Evolutionary conservation across 2,797 vertebrate species (phyloP), one percentile per base, ranked within the genome.

Genomic region (Hybognathus amarus): DNA sequence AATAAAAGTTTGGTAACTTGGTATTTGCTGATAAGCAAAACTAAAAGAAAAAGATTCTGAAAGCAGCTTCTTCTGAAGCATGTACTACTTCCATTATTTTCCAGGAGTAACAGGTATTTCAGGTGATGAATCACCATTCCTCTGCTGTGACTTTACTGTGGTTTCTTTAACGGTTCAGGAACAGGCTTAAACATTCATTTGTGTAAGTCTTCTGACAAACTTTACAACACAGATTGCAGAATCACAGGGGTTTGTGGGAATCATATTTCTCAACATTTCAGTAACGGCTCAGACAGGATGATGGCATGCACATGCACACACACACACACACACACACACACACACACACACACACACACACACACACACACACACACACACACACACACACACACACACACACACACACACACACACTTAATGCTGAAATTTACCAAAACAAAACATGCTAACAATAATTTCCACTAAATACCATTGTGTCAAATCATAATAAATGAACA

Each of bases 201-300:
- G 22, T 47, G 22, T 30, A 30, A 24, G 40, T 12, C 4, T 52
- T 42, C 6, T 0, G n/a, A 40, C 17, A 12, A 50, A 33, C 2
- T 9, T 79, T 59, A 64, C 50, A 45, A 64, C 45, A 52, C 0
- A 22, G 24, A 71, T 18, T 47, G 8, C 68, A 24, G 4, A 40
- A 42, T 69, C 67, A 24, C 40, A 4, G 15, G 42, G 27, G 18
- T 36, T 74, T 74, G 47, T 36, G 47, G 27, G 47, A 54, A 33
- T 74, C 18, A 15, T 20, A 11, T 74, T 74, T 74, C 70, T 74
- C 47, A 74, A 74, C 18, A 50, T 20, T 52, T 73, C 9, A 1
- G 17, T 54, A 36, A 54, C 30, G 20, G 71, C 47, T 74, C 17
- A 54, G 47, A 74, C 71, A 74, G 70, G 70, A 54, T 74, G 47